Percentiles rank a stretch among this genome's conserved stretches.
phyloP scores from a whole-genome alignment of 2,113 vertebrate species.

The Orthonyx spaldingii region DNA sequence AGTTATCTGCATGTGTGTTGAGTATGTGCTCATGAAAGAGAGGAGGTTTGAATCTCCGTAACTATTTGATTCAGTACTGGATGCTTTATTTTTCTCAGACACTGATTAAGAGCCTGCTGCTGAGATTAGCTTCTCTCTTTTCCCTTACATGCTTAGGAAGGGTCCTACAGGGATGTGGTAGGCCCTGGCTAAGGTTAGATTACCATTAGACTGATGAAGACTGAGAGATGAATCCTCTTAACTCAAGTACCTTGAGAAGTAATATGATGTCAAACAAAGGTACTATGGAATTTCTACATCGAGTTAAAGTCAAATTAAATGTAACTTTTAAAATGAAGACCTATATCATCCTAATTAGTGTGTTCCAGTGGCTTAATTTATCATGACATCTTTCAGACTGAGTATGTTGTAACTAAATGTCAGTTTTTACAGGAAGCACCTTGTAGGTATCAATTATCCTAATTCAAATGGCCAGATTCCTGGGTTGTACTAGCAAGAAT shows the following conservation, averaged over 20 bases:
- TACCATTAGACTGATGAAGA: neutral
- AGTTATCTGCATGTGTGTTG: neutral
- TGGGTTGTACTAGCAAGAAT: neutral
- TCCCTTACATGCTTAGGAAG: neutral
- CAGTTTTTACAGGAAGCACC: neutral
- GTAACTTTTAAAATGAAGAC: neutral
- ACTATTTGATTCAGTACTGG: neutral
- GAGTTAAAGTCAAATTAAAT: neutral
- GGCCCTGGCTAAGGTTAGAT: neutral
- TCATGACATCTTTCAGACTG: neutral
- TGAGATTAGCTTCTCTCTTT: neutral
- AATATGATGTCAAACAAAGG: neutral
- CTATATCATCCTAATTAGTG: neutral
- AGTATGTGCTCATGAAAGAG: accelerated
- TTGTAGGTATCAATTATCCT: neutral
- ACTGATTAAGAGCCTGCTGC: neutral
- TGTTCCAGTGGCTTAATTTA: neutral
- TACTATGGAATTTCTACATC: neutral
- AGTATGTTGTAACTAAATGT: neutral
- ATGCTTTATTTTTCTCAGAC: neutral
- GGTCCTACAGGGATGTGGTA: neutral
- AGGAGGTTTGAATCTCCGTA: neutral
- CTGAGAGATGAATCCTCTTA: neutral
- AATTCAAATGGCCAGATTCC: neutral
- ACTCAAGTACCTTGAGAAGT: neutral